Evolutionary conservation across 2,888 invertebrate genomes (phyloP), one percentile per base, ranked within the genome.

Genomic region (Drosophila limbata): DNA sequence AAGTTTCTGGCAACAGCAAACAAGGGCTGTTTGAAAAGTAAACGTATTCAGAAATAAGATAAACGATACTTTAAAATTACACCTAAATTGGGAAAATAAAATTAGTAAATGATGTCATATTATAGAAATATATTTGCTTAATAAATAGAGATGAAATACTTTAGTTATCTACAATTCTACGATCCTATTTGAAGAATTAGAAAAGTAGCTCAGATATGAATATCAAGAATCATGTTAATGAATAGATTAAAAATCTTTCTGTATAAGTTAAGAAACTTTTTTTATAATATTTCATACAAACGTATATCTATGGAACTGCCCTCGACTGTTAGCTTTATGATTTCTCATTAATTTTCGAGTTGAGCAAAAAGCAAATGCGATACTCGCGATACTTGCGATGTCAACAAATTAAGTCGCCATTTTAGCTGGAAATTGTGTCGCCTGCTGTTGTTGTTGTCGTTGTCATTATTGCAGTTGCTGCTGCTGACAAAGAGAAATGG

Each of bases 371-470:
- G 69, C 65, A 77, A 78, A 78, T 62, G 78, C 74, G 73, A 77
- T 74, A 69, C 53, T 73, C 64, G 64, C 61, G 74, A 77, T 69
- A 81, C 70, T 63, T 75, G 88, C 71, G 60, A 63, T 73, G 85
- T 87, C 88, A 85, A 79, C 84, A 86, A 79, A 77, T 86, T 81
- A 68, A 68, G 80, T 73, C 79, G 86, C 88, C 83, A 85, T 84
- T 85, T 84, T 85, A 82, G 60, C 85, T 87, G 85, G 80, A 82
- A 87, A 87, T 78, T 78, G 80, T 84, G 84, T 79, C 87, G 82
- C 52, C 44, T 57, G 52, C 28, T 59, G 21, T 44, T 15, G 51
- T 35, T 62, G 62, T 33, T 52, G 37, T 21, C 59, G 5, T 40
- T 40, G 33, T 17, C 40, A 33, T 19, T 51, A 39, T 19, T 61